These are phyloP conservation scores for Bubo scandiacus DNA, from an alignment of 2,113 vertebrate genomes.

Conservation along the genomic window DNA sequence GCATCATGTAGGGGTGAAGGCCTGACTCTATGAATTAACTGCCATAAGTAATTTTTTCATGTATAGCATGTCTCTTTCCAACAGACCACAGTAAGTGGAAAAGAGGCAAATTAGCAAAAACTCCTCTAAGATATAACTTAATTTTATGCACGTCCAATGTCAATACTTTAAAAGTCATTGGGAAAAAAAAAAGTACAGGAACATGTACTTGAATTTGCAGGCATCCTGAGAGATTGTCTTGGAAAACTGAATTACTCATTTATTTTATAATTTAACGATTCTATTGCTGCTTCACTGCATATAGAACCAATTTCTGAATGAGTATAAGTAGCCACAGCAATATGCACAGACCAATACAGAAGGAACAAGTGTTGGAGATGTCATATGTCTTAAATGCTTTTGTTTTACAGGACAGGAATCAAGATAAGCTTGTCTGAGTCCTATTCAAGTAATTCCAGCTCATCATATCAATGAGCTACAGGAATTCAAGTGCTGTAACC, in stretches of 20 bases:
- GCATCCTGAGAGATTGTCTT: neutral
- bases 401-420: neutral
- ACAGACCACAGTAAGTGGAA: too few relatives aligned
- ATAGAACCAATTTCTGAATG: neutral
- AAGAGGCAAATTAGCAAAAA: neutral
- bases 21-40: neutral
- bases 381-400: neutral
- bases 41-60: neutral
- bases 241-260: neutral
- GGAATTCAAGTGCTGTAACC: neutral
- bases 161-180: neutral
- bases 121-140: neutral
- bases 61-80: fast-evolving
- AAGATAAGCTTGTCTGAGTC: neutral
- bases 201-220: neutral
- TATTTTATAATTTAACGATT: neutral
- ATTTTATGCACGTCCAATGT: neutral
- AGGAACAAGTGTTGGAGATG: neutral
- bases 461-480: neutral
- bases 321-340: neutral
- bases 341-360: neutral
- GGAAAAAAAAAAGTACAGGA: neutral
- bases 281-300: neutral
- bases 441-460: neutral
- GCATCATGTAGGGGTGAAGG: neutral